Conservation (phyloP, 2,113 vertebrate genomes). For the Lepus europaeus region DNA sequence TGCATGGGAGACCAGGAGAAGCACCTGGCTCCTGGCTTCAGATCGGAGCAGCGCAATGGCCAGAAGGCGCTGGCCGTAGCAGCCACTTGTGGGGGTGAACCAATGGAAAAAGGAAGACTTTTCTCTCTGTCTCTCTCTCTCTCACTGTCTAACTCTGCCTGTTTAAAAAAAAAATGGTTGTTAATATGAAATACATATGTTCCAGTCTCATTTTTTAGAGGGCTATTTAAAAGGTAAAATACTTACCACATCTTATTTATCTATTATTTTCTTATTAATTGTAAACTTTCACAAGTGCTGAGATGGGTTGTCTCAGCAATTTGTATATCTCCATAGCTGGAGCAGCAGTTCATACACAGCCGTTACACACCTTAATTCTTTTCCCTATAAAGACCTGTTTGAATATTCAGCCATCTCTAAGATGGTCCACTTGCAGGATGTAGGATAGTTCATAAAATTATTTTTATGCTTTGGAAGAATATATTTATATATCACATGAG, state of each 20-base stretch:
- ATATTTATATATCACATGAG: neutral
- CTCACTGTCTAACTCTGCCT: no score
- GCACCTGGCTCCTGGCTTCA: no score
- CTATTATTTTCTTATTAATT: neutral
- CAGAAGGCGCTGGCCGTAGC: no score
- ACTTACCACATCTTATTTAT: neutral
- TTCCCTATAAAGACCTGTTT: neutral
- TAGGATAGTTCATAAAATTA: neutral
- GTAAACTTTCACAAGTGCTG: neutral
- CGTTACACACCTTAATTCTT: neutral
- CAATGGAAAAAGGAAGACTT: no score
- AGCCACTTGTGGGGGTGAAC: no score
- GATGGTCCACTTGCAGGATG: neutral
- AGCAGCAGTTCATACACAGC: no score
- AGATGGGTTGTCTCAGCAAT: neutral
- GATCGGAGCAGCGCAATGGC: no score
- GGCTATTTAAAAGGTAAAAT: conserved; percentile 7
- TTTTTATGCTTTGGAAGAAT: conserved; percentile 22
- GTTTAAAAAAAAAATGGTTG: neutral
- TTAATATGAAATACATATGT: neutral
- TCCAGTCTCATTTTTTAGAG: conserved; percentile 3
- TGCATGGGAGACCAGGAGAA: no score
- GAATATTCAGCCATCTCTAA: neutral
- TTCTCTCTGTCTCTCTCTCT: no score
- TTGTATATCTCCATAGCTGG: no score